phyloP scores from a whole-genome alignment of 2,888 invertebrate species.

The Idaea aversata region DNA sequence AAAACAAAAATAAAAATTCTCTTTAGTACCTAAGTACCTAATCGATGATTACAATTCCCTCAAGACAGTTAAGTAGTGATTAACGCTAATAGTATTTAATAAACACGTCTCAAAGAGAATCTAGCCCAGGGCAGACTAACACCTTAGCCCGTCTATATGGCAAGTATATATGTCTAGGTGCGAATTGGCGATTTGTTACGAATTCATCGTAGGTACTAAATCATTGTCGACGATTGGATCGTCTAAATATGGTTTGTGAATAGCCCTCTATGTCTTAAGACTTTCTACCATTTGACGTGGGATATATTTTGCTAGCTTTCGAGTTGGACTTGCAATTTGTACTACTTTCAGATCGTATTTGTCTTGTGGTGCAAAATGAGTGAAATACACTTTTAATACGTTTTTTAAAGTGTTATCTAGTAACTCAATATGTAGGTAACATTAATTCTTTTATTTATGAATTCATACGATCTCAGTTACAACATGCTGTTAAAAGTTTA shows the following conservation, averaged over 20 bases:
- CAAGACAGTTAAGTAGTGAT: too few species aligned
- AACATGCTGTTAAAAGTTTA: background rate
- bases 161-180: background rate
- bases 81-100: too few species aligned
- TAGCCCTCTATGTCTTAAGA: constrained; percentile 4
- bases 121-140: background rate
- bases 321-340: constrained; percentile 7
- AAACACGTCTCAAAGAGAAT: too few species aligned
- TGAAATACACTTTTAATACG: background rate
- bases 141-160: background rate
- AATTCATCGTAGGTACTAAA: background rate
- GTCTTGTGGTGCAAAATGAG: background rate
- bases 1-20: too few species aligned
- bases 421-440: background rate
- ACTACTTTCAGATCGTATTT: background rate
- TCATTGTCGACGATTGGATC: background rate
- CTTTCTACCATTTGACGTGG: constrained; percentile 18
- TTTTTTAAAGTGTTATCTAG: background rate
- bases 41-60: too few species aligned
- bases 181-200: background rate
- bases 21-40: too few species aligned
- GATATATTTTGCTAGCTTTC: constrained; percentile 14
- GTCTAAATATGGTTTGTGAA: background rate
- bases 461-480: background rate
- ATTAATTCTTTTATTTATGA: background rate